Conservation (phyloP, 2,113 vertebrate genomes). For the Thamnophis sirtalis region DNA sequence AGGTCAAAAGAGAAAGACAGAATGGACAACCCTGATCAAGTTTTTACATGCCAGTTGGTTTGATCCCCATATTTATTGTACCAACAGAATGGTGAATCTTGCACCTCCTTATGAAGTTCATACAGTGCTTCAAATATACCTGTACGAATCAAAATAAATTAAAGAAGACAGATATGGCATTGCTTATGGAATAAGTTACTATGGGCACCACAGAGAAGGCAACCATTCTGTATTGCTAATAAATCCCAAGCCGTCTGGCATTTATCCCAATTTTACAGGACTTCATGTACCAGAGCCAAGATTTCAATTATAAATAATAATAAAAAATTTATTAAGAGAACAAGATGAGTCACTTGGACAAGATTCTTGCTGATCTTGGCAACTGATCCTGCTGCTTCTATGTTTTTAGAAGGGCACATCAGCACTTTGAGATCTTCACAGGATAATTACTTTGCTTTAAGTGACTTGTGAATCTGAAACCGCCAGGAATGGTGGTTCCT, state of each 20-base stretch:
- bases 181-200: neutral
- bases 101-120: accelerated
- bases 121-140: neutral
- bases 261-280: neutral
- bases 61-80: neutral
- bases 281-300: neutral
- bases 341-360: constrained; percentile 1
- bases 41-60: neutral
- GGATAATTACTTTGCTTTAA: constrained; percentile 29
- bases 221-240: neutral
- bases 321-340: constrained; percentile 19
- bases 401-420: constrained; percentile 19
- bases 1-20: neutral
- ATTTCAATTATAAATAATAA: constrained; percentile 19
- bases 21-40: neutral
- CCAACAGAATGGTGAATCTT: neutral
- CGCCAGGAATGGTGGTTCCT: neutral
- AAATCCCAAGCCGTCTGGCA: neutral
- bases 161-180: neutral
- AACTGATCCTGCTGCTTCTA: constrained; percentile 9
- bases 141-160: neutral
- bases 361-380: constrained; percentile 9
- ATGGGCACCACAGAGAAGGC: neutral
- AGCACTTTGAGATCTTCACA: constrained; percentile 21
- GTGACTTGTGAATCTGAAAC: constrained; percentile 15